phyloP scores from a whole-genome alignment of 53 echinoderm and acorn worm genomes.

The Holothuria leucospilota region DNA sequence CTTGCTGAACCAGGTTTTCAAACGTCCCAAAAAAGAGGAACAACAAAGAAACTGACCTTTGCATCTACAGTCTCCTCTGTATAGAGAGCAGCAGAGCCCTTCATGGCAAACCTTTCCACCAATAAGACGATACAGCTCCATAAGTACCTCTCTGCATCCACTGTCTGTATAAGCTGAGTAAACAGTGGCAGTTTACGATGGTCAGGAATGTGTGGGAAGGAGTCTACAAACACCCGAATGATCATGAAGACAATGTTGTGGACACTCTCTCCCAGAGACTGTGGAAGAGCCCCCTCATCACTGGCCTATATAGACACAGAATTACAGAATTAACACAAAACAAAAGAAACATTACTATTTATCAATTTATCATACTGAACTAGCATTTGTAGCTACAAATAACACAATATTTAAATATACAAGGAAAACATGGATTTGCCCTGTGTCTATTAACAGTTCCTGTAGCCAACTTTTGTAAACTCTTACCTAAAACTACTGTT shows the following conservation, averaged over 20 bases:
- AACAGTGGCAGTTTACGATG: constrained; percentile 90
- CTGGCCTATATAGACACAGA: constrained; percentile 63
- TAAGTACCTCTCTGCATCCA: constrained; percentile 78
- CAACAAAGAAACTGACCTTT: constrained; percentile 44
- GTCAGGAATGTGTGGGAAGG: constrained; percentile 91
- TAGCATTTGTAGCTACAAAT: no score
- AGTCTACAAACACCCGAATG: constrained; percentile 92
- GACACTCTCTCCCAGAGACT: constrained; percentile 60
- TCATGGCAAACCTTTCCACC: constrained; percentile 70
- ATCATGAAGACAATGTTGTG: constrained; percentile 90
- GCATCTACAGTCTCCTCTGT: constrained; percentile 69
- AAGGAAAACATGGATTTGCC: no score
- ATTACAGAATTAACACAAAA: no score
- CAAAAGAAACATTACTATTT: no score
- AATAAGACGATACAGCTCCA: constrained; percentile 80
- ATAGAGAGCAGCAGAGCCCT: constrained; percentile 75
- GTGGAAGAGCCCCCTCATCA: constrained; percentile 65
- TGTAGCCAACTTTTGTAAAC: no score
- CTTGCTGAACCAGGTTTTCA: no score
- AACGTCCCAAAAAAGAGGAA: not conserved
- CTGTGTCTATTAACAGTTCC: no score
- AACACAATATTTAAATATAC: no score
- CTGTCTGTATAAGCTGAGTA: constrained; percentile 78
- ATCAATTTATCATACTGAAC: no score
- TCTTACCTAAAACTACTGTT: no score